Conservation (phyloP, 1,140 invertebrate species). For the Camponotus pennsylvanicus region DNA sequence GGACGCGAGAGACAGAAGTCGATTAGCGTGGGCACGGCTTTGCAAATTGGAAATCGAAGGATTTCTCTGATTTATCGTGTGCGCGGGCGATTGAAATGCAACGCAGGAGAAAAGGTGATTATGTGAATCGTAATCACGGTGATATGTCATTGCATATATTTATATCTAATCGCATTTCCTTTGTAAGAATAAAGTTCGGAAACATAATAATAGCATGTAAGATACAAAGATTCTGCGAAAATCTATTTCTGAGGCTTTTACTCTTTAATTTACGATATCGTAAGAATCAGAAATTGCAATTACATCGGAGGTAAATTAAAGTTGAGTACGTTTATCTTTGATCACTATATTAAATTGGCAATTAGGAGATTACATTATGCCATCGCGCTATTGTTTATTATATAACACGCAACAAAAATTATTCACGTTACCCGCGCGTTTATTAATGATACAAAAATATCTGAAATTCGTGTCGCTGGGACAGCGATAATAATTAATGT, state of each 20-base stretch:
- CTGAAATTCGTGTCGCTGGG: not conserved
- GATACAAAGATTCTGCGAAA: not conserved
- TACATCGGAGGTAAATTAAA: not conserved
- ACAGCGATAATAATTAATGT: constrained; percentile 40
- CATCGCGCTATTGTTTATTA: not conserved
- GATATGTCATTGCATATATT: constrained; percentile 33
- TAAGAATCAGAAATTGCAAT: not conserved
- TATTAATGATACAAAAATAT: not conserved
- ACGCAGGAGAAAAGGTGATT: constrained; percentile 50
- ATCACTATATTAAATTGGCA: not conserved
- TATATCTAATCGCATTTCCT: not conserved
- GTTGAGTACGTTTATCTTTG: not conserved
- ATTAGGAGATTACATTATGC: not conserved
- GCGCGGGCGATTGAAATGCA: constrained; percentile 46
- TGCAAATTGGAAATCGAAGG: constrained; percentile 51
- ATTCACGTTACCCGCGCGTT: not conserved
- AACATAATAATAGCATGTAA: not conserved
- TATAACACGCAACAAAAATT: not conserved
- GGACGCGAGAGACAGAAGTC: constrained; percentile 8
- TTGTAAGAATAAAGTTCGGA: not conserved
- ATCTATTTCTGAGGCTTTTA: not conserved
- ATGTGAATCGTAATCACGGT: constrained; percentile 19
- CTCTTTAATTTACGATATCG: not conserved
- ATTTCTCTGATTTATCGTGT: constrained; percentile 23
- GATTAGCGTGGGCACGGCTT: constrained; percentile 48